A percentile compares a stretch with the other conserved stretches of the same genome.
These are phyloP conservation scores for Diarsia rubi DNA, from an alignment of 2,888 invertebrate genomes.

Conservation along the genomic window DNA sequence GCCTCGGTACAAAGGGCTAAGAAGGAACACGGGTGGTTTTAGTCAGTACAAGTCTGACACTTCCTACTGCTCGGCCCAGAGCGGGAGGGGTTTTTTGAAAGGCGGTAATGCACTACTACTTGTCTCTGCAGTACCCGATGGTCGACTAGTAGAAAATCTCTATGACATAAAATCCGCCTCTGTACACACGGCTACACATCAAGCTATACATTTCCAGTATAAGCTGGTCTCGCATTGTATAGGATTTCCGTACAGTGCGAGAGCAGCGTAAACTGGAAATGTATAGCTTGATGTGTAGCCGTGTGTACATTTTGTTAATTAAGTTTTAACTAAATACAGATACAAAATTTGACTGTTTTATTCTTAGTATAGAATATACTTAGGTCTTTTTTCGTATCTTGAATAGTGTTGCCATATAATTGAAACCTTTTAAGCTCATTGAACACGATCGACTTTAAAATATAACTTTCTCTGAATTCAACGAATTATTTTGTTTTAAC, in stretches of 20 bases:
- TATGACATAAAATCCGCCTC: background rate
- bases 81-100: too few species aligned
- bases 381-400: background rate
- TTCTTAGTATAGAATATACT: background rate
- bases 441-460: background rate
- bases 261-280: too few species aligned
- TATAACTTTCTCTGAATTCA: slow-evolving; percentile 18
- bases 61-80: too few species aligned
- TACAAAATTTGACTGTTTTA: background rate
- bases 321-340: background rate
- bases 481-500: slow-evolving; percentile 19
- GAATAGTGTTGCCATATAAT: background rate
- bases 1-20: too few species aligned
- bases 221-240: too few species aligned
- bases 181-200: too few species aligned
- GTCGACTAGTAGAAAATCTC: background rate
- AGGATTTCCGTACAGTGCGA: too few species aligned
- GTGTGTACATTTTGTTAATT: background rate
- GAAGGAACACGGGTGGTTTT: too few species aligned
- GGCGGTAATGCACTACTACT: background rate
- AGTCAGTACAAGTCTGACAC: too few species aligned
- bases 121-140: background rate
- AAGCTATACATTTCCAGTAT: too few species aligned
- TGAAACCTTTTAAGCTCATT: background rate
- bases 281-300: too few species aligned